Conservation (phyloP, 2,113 vertebrate genomes). For the Lepus europaeus region DNA sequence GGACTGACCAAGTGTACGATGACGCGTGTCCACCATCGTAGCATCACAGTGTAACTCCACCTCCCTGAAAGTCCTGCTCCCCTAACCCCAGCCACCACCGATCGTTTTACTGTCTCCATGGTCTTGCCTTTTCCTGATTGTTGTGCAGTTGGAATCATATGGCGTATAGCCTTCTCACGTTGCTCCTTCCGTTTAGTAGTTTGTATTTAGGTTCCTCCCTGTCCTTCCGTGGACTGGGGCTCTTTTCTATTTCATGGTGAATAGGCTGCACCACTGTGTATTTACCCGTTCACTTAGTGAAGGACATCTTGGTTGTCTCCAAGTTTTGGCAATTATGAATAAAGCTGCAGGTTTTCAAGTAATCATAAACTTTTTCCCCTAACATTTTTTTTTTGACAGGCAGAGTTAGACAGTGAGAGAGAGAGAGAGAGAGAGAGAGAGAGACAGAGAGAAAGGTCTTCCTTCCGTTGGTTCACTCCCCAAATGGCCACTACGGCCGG, state of each 20-base stretch:
- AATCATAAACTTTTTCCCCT: not conserved
- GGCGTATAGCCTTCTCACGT: not conserved
- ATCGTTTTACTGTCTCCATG: not conserved
- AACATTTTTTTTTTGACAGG: too few species aligned
- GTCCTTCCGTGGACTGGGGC: slow-evolving; percentile 4
- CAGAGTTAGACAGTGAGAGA: too few species aligned
- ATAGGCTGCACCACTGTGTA: not conserved
- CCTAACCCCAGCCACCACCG: not conserved
- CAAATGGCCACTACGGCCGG: too few species aligned
- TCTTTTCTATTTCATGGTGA: not conserved
- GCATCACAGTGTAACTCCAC: not conserved
- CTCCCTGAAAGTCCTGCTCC: not conserved
- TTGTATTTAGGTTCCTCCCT: not conserved
- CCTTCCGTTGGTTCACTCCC: too few species aligned
- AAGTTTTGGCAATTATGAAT: not conserved
- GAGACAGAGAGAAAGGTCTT: too few species aligned
- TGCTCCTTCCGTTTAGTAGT: slow-evolving; percentile 27
- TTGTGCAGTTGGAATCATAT: not conserved
- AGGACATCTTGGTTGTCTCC: slow-evolving; percentile 2
- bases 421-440: too few species aligned
- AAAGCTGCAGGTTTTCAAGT: slow-evolving; percentile 29
- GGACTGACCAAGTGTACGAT: not conserved
- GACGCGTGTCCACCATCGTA: not conserved
- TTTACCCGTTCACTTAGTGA: not conserved
- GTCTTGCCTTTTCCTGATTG: slow-evolving; percentile 13